phyloP scores from a whole-genome alignment of 2,888 invertebrate genomes.

The Bursaphelenchus okinawaensis region DNA sequence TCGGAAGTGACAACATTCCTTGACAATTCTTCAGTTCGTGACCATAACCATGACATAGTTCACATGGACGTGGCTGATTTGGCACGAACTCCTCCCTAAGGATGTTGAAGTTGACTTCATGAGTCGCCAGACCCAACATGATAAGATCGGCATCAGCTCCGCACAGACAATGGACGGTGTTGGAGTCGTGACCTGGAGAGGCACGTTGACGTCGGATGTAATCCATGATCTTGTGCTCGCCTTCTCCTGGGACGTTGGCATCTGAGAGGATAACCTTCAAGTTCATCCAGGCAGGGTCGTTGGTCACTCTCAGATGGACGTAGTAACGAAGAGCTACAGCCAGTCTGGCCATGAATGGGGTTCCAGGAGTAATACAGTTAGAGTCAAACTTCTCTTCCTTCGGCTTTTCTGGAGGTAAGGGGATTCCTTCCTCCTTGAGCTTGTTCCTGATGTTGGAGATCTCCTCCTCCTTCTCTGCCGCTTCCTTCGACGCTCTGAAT shows the following conservation, averaged over 20 bases:
- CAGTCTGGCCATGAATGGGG: slow-evolving; percentile 52
- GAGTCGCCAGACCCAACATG: slow-evolving; percentile 91
- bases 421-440: slow-evolving; percentile 54
- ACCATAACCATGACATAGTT: slow-evolving; percentile 75
- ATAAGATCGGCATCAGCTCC: slow-evolving; percentile 93
- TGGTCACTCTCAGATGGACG: slow-evolving; percentile 75
- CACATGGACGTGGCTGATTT: slow-evolving; percentile 89
- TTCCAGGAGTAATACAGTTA: slow-evolving; percentile 99
- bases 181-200: slow-evolving; percentile 80
- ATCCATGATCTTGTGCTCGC: slow-evolving; percentile 99
- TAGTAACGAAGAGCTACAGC: slow-evolving; percentile 68
- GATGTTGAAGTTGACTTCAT: slow-evolving; percentile 97
- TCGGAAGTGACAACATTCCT: slow-evolving; percentile 37
- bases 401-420: slow-evolving; percentile 68
- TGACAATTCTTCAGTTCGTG: slow-evolving; percentile 59
- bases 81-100: slow-evolving; percentile 95
- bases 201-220: slow-evolving; percentile 89
- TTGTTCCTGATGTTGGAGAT: slow-evolving; percentile 65
- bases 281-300: slow-evolving; percentile 86
- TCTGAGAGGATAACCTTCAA: slow-evolving; percentile 91
- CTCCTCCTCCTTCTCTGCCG: slow-evolving; percentile 78
- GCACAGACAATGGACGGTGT: slow-evolving; percentile 90
- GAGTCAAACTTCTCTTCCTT: slow-evolving; percentile 93
- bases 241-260: slow-evolving; percentile 94
- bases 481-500: slow-evolving; percentile 92